phyloP scores from a whole-genome alignment of 2,113 vertebrate species.

The Caretta caretta region DNA sequence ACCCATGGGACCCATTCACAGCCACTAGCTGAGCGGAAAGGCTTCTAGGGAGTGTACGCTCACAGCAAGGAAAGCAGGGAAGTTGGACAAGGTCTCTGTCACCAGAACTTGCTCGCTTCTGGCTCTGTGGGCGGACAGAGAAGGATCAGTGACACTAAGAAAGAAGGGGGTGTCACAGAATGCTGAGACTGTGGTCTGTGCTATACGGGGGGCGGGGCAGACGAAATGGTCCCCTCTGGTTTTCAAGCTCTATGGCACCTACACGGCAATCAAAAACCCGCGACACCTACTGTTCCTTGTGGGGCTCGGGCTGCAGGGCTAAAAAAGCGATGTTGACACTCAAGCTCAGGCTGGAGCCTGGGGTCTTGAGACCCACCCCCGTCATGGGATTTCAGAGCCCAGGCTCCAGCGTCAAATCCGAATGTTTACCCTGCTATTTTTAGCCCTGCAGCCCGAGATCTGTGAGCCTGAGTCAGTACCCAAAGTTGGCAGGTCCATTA shows the following conservation, averaged over 20 bases:
- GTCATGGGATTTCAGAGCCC: background rate
- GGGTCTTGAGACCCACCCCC: background rate
- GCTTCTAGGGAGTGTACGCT: background rate
- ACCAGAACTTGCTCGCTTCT: background rate
- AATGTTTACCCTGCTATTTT: background rate
- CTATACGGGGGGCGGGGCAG: background rate
- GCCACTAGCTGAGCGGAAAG: fast-evolving
- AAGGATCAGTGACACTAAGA: background rate
- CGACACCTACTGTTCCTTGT: background rate
- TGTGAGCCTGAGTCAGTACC: background rate
- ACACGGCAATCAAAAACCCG: background rate
- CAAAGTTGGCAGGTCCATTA: background rate
- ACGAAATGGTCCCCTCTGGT: background rate
- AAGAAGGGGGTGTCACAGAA: background rate
- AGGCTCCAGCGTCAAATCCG: background rate
- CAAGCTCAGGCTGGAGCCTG: background rate
- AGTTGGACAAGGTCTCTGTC: background rate
- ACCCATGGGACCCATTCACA: fast-evolving
- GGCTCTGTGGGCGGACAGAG: background rate
- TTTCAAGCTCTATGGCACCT: background rate
- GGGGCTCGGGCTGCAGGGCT: background rate
- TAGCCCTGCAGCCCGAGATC: background rate
- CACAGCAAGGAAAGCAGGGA: fast-evolving
- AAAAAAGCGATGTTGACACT: background rate
- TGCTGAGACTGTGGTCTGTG: background rate